A percentile compares a stretch with the other conserved stretches of the same genome.
These are phyloP conservation scores for Desmophyllum pertusum DNA, from an alignment of 92 coral and sea anemone genomes.

Conservation along the genomic window DNA sequence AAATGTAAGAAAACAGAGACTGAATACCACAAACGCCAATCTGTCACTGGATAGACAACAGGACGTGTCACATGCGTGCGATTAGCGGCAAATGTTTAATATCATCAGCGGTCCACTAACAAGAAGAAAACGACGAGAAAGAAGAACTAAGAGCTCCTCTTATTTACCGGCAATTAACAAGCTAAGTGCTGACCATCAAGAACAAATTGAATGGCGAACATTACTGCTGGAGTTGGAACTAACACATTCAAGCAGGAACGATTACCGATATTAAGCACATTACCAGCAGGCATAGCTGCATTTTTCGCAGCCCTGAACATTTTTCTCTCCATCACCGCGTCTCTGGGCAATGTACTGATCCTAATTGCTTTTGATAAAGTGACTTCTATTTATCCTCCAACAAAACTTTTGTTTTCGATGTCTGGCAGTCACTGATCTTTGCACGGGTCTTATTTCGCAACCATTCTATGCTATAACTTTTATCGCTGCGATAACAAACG, in stretches of 20 bases:
- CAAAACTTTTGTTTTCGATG: constrained; percentile 30
- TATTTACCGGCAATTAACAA: too few species aligned
- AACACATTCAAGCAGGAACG: not conserved
- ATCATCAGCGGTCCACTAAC: too few species aligned
- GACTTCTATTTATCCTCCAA: too few species aligned
- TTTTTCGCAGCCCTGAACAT: not conserved
- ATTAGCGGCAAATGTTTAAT: too few species aligned
- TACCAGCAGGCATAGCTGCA: not conserved
- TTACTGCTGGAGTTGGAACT: not conserved
- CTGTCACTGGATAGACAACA: too few species aligned
- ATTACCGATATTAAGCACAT: not conserved
- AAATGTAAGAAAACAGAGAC: too few species aligned
- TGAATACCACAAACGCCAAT: too few species aligned
- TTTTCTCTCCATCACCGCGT: constrained; percentile 12
- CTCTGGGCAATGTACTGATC: constrained; percentile 8
- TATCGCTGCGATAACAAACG: not conserved
- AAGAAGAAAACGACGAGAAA: too few species aligned
- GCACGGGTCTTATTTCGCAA: constrained; percentile 1
- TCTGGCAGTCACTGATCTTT: constrained; percentile 19
- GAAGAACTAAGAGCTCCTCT: too few species aligned
- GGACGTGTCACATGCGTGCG: too few species aligned
- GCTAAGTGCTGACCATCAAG: not conserved
- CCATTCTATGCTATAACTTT: not conserved
- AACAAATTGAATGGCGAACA: not conserved
- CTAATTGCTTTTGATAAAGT: too few species aligned